Percentiles rank a stretch among this genome's conserved stretches.
phyloP scores from a whole-genome alignment of 2,888 invertebrate genomes.

The Scrobipalpa costella region DNA sequence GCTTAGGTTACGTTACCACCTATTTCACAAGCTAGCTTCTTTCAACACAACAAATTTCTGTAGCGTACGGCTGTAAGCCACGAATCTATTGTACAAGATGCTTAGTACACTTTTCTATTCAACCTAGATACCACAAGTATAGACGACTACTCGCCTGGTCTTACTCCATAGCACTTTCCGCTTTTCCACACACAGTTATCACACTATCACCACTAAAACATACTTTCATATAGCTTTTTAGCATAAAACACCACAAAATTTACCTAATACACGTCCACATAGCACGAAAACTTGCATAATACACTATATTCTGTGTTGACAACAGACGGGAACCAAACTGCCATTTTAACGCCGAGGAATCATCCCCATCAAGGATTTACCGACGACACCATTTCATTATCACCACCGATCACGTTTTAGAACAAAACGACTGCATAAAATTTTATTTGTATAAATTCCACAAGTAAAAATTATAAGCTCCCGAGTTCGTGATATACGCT shows the following conservation, averaged over 20 bases:
- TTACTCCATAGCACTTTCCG: constrained; percentile 9
- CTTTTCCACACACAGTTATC: constrained; percentile 11
- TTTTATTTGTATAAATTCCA: constrained; percentile 69
- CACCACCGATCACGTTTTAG: constrained; percentile 24
- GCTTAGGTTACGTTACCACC: constrained; percentile 1
- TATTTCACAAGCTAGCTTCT: not conserved
- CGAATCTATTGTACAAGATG: constrained; percentile 20
- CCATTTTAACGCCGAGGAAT: constrained; percentile 58
- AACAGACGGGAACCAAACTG: constrained; percentile 69
- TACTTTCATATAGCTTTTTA: constrained; percentile 41
- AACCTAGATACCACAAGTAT: constrained; percentile 14
- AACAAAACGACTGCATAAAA: constrained; percentile 58
- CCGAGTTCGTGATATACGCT: constrained; percentile 66
- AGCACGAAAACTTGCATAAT: constrained; percentile 77
- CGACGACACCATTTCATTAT: constrained; percentile 34
- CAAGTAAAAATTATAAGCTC: constrained; percentile 68
- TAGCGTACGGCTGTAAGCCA: constrained; percentile 3
- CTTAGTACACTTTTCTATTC: constrained; percentile 18
- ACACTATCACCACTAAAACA: constrained; percentile 21
- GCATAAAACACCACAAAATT: constrained; percentile 51
- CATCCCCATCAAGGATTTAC: constrained; percentile 42
- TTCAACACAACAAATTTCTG: constrained; percentile 3
- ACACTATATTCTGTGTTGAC: constrained; percentile 76
- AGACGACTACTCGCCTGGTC: constrained; percentile 14
- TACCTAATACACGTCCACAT: constrained; percentile 76